Base-by-base conservation (phyloP, 2,888 invertebrate genomes). In the Zonitis immaculata region DNA sequence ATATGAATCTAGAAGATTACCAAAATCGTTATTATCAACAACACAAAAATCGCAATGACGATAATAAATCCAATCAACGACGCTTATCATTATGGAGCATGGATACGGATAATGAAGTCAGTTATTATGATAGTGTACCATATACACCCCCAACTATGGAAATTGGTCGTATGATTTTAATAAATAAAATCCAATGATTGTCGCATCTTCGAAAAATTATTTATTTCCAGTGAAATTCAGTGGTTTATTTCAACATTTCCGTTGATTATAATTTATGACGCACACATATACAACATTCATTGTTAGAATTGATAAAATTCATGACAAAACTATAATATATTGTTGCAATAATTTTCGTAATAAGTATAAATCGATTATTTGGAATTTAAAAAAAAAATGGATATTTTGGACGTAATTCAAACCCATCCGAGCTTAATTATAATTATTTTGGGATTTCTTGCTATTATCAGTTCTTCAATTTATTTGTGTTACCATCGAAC, bases 31-130 rank as follows among this genome's bases (percentile, higher is more conserved):
- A 4, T 5, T n/a, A 14, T 18, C 35, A 14, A 0, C 32, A 3
- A 16, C 6, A 8, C 8, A 35, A 16, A 35, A 35, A 6, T 3
- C n/a, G 12, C 8, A 6, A 50, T 28, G n/a, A 12, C 3, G 43
- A 43, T 11, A n/a, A 20, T 9, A 30, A 30, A 26, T 14, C n/a
- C 5, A 44, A 22, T 2, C 22, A 26, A 30, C 14, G 51, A 30
- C 14, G 51, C 16, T 26, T 16, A 35, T 54, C 54, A 4, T 12
- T 42, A 12, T 45, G 26, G 14, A 55, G 51, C 26, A 22, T 48
- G 26, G 55, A 55, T 22, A 55, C 55, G 5, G 55, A 55, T 12
- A 18, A 42, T n/a, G 55, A 55, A 46, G 51, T 55, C 20, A 49
- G 35, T 25, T 49, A 49, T 42, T 55, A 35, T 11, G 55, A 55